Evolutionary conservation across 2,797 vertebrate genomes (phyloP).

Genomic region (Catharus ustulatus): DNA sequence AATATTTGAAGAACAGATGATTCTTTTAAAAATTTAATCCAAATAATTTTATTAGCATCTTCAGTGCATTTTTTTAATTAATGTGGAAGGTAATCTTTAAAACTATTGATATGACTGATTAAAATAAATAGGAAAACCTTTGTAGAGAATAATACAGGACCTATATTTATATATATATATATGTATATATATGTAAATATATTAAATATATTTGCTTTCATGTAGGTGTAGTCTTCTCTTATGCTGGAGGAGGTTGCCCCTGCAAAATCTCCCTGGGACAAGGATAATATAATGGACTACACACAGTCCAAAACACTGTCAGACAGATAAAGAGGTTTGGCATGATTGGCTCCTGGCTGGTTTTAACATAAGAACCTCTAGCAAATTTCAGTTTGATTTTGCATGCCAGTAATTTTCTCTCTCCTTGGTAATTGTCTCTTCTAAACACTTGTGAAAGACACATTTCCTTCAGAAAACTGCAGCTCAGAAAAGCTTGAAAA

Average conservation of each 20-base stretch:
- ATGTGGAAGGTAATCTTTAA: background rate
- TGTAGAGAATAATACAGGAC: background rate
- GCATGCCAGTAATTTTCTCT: background rate
- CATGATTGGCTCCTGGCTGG: slow-evolving; percentile 30
- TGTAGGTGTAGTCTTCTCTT: background rate
- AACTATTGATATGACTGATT: background rate
- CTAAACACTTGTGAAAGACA: background rate
- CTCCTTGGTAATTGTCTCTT: background rate
- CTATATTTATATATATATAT: no score
- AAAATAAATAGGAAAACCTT: background rate
- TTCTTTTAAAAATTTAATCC: background rate
- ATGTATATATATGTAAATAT: no score
- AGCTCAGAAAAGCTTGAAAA: background rate
- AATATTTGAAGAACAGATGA: background rate
- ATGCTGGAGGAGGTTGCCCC: slow-evolving; percentile 70
- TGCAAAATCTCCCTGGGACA: slow-evolving; percentile 66
- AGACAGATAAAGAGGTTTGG: slow-evolving; percentile 48
- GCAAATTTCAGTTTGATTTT: background rate
- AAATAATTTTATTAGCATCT: background rate
- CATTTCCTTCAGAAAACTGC: background rate
- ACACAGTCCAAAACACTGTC: slow-evolving; percentile 55
- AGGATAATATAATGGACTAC: slow-evolving; percentile 60
- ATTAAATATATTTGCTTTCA: background rate
- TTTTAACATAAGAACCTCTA: slow-evolving; percentile 52
- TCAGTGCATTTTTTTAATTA: background rate